These are phyloP conservation scores for Lepidurus packardi DNA, from an alignment of 1,140 invertebrate species.

Conservation along the genomic window DNA sequence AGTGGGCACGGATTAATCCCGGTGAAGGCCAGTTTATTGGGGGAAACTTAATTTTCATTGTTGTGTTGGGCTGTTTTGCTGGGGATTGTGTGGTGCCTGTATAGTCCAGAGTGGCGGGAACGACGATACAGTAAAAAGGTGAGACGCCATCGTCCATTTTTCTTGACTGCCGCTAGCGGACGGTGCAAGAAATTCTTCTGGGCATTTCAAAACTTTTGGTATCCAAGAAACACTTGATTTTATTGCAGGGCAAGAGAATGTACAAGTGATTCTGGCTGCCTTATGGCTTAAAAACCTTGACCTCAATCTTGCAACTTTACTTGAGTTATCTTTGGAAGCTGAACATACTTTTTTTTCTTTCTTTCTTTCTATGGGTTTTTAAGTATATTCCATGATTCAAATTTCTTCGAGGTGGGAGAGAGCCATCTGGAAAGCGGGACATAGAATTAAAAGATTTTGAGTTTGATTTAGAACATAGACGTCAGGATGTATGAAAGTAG, in stretches of 20 bases:
- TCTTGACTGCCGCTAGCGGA: slow-evolving; percentile 17
- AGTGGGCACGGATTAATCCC: neutral
- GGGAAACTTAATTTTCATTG: neutral
- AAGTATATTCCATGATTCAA: neutral
- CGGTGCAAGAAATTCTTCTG: neutral
- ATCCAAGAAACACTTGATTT: neutral
- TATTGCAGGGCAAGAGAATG: neutral
- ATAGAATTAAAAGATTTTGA: neutral
- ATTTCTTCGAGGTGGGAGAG: neutral
- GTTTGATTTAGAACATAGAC: neutral
- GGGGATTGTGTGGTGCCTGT: neutral
- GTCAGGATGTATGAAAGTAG: neutral
- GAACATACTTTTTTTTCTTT: neutral
- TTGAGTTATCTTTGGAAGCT: neutral
- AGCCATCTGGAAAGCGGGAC: slow-evolving; percentile 17
- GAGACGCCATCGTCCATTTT: slow-evolving; percentile 21
- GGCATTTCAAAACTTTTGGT: neutral
- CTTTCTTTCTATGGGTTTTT: neutral
- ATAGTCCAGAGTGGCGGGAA: neutral
- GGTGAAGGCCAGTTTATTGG: neutral
- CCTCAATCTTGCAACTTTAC: neutral
- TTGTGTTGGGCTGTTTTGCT: neutral
- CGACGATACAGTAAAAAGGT: slow-evolving; percentile 3
- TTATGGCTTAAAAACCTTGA: neutral
- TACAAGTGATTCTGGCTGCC: neutral